These are phyloP conservation scores for Prostheceraeus crozeri DNA, from an alignment of 2,888 invertebrate species.

Conservation along the genomic window DNA sequence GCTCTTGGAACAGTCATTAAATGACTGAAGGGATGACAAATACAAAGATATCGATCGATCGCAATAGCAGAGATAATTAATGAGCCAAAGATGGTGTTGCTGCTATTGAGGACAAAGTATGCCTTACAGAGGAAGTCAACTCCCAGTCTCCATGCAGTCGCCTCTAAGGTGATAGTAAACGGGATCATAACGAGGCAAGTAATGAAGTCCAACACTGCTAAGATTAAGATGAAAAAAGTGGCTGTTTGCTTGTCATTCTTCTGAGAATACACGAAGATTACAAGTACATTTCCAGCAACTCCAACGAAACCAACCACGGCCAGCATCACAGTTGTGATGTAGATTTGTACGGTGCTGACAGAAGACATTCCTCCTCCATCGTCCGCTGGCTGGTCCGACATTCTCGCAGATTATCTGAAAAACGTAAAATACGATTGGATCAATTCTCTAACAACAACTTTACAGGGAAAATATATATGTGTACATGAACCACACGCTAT, in stretches of 20 bases:
- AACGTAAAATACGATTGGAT: no score
- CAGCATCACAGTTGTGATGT: no score
- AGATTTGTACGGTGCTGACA: no score
- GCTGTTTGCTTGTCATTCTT: conserved; percentile 39
- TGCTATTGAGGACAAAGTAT: conserved; percentile 49
- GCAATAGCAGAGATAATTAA: conserved; percentile 51
- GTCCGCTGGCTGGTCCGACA: no score
- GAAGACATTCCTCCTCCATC: no score
- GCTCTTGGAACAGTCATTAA: conserved; percentile 48
- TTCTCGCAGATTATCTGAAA: no score
- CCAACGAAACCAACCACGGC: conserved; percentile 33
- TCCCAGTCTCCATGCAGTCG: conserved; percentile 31
- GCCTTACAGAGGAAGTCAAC: conserved; percentile 36
- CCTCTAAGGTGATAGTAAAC: conserved; percentile 39
- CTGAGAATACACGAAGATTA: conserved; percentile 37
- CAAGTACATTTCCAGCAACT: conserved; percentile 38
- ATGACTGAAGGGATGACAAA: conserved; percentile 50
- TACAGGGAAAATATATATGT: no score
- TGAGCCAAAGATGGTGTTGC: conserved; percentile 49
- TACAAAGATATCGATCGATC: conserved; percentile 49
- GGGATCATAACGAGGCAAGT: conserved; percentile 39
- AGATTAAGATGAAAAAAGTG: conserved; percentile 38
- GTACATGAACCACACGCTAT: no score
- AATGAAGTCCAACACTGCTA: conserved; percentile 38
- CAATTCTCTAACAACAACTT: no score